Evolutionary conservation across 1,140 invertebrate species (phyloP).

Genomic region (Philopotamus ludificatus): DNA sequence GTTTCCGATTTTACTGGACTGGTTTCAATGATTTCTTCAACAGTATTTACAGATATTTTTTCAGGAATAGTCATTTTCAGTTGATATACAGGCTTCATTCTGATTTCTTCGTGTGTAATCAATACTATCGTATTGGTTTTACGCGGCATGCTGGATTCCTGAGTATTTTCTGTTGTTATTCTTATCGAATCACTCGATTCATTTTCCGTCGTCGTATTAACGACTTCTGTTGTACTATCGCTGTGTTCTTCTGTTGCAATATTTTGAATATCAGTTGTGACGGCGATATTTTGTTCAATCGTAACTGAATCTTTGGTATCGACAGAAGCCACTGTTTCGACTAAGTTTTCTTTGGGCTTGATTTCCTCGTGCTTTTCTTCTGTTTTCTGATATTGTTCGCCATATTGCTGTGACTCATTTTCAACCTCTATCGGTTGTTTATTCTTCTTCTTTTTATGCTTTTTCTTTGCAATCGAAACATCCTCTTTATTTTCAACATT

Average conservation of each 20-base stretch:
- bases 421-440: constrained; percentile 20
- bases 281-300: too few relatives aligned
- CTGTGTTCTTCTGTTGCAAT: background rate
- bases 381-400: background rate
- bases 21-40: background rate
- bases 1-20: background rate
- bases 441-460: constrained; percentile 26
- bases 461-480: constrained; percentile 20
- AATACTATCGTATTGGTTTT: constrained; percentile 63
- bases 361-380: background rate
- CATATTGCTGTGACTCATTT: constrained; percentile 41
- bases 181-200: constrained; percentile 42
- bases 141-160: constrained; percentile 36
- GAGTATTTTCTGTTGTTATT: constrained; percentile 45
- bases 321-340: background rate
- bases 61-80: constrained; percentile 63
- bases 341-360: background rate
- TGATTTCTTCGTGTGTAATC: constrained; percentile 68
- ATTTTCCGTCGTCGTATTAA: background rate
- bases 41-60: constrained; percentile 5
- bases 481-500: too few relatives aligned
- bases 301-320: background rate
- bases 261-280: background rate
- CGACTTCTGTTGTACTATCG: background rate
- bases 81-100: constrained; percentile 63